A percentile compares a stretch with the other conserved stretches of the same genome.
phyloP scores from a whole-genome alignment of 2,888 invertebrate species.

The Sphinx pinastri region DNA sequence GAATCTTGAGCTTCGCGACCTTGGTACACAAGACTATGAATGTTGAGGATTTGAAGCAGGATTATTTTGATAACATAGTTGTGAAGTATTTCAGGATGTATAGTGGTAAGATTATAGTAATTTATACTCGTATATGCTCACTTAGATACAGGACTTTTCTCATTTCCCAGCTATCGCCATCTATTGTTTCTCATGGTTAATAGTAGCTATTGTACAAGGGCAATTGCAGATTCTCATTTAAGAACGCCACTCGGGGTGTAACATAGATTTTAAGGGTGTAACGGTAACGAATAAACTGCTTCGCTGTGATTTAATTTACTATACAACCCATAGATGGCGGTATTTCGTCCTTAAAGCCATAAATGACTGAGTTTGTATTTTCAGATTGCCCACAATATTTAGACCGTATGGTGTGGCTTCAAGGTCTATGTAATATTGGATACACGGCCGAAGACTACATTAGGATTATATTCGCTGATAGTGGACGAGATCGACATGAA shows the following conservation, averaged over 20 bases:
- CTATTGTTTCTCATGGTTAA: neutral
- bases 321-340: neutral
- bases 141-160: neutral
- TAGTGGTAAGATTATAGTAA: slow-evolving; percentile 78
- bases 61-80: slow-evolving; percentile 88
- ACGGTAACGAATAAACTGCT: too few species aligned
- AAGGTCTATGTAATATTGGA: slow-evolving; percentile 86
- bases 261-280: too few species aligned
- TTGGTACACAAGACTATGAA: slow-evolving; percentile 87
- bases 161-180: neutral
- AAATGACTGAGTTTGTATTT: slow-evolving; percentile 28
- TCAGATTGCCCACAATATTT: slow-evolving; percentile 86
- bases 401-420: slow-evolving; percentile 88
- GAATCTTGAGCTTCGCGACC: slow-evolving; percentile 88
- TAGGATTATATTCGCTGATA: slow-evolving; percentile 65
- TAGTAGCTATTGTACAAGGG: too few species aligned
- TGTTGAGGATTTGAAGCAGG: slow-evolving; percentile 78
- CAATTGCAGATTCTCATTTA: too few species aligned
- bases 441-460: slow-evolving; percentile 67
- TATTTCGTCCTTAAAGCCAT: neutral
- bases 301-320: too few species aligned
- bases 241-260: too few species aligned
- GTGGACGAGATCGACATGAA: slow-evolving; percentile 82
- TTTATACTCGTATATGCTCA: too few species aligned
- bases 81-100: slow-evolving; percentile 89